A percentile compares a stretch with the other conserved stretches of the same genome.
phyloP scores from a whole-genome alignment of 2,797 vertebrate species.

The Australoheros facetus region DNA sequence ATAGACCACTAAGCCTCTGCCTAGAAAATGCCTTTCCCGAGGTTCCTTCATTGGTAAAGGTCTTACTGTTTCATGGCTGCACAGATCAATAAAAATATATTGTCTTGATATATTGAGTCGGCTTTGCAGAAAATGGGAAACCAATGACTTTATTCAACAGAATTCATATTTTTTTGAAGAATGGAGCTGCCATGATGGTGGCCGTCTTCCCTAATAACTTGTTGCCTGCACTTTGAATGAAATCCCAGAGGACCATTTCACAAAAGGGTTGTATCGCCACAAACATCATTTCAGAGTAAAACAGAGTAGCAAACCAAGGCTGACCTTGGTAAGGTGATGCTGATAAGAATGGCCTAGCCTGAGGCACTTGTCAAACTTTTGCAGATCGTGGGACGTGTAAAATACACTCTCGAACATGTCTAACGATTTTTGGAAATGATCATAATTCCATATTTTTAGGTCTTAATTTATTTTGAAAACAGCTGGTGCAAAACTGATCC shows the following conservation, averaged over 20 bases:
- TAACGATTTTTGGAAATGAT: background rate
- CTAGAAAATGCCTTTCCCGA: constrained; percentile 6
- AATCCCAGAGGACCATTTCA: constrained; percentile 35
- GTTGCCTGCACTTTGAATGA: constrained; percentile 39
- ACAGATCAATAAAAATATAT: constrained; percentile 57
- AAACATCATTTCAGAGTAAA: constrained; percentile 41
- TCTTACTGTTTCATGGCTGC: constrained; percentile 43
- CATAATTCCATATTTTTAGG: rapidly evolving
- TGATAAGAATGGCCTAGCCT: constrained; percentile 51
- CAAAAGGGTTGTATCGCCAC: constrained; percentile 26
- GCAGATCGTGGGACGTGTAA: constrained; percentile 12
- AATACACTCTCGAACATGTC: constrained; percentile 3
- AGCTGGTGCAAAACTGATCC: background rate
- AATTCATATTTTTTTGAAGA: constrained; percentile 46
- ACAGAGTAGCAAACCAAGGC: constrained; percentile 9
- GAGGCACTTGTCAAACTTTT: constrained; percentile 35
- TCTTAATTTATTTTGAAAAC: background rate
- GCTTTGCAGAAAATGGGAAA: constrained; percentile 62
- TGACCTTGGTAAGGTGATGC: constrained; percentile 39
- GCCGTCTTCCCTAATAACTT: constrained; percentile 44
- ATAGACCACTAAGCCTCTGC: background rate
- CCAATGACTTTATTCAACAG: constrained; percentile 59
- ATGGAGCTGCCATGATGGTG: constrained; percentile 37
- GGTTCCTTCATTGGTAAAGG: constrained; percentile 29
- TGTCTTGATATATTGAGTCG: constrained; percentile 52